Conservation (phyloP, 2,113 vertebrate species). For the Ia io region DNA sequence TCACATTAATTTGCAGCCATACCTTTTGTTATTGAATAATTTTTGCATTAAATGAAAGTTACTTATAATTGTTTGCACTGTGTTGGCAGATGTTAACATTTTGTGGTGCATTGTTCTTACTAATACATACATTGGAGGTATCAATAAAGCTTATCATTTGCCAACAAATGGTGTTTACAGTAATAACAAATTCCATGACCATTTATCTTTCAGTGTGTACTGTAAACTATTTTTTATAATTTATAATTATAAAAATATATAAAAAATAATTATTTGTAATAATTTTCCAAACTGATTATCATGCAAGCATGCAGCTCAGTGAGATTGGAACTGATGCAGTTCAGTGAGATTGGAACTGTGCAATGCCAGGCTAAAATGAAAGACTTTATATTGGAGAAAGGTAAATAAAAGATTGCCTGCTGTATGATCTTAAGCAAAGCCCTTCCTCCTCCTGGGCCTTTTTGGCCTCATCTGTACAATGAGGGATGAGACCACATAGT, state of each 20-base stretch:
- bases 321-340: constrained; percentile 65
- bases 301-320: constrained; percentile 55
- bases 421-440: background rate
- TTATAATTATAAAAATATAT: too few relatives aligned
- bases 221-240: background rate
- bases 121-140: constrained; percentile 81
- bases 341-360: constrained; percentile 35
- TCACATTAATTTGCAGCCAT: constrained; percentile 79
- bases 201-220: constrained; percentile 74
- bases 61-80: constrained; percentile 83
- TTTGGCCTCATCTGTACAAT: background rate
- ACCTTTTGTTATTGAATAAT: constrained; percentile 81
- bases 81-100: constrained; percentile 85
- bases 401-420: background rate
- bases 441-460: background rate
- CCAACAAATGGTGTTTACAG: constrained; percentile 85
- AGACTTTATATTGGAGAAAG: background rate
- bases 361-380: constrained; percentile 34
- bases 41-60: constrained; percentile 84
- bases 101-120: constrained; percentile 77
- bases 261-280: background rate
- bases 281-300: constrained; percentile 74
- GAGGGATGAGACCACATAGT: background rate
- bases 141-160: constrained; percentile 81
- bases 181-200: constrained; percentile 81